Conservation (phyloP, 2,888 invertebrate species). For the Mellilla xanthometata region DNA sequence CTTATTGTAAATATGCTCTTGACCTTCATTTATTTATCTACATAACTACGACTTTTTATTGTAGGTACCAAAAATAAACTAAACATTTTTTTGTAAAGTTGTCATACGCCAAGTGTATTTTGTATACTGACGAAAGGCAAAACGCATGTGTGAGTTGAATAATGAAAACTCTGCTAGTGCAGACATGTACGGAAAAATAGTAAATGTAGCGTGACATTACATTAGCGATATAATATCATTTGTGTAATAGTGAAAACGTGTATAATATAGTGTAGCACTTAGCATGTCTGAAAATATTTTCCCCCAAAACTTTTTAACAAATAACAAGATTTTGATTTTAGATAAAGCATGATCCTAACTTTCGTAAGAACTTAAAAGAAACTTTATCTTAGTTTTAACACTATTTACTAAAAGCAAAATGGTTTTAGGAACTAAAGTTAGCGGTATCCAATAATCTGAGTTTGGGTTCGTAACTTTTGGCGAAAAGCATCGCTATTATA, state of each 20-base stretch:
- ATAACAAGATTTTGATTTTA: background rate
- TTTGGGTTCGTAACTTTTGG: slow-evolving; percentile 26
- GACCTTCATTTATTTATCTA: too few species aligned
- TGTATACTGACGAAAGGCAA: slow-evolving; percentile 19
- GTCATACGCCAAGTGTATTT: slow-evolving; percentile 28
- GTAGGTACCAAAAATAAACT: too few species aligned
- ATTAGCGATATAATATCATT: background rate
- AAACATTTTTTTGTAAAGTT: slow-evolving; percentile 25
- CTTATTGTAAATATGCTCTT: too few species aligned
- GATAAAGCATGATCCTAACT: background rate
- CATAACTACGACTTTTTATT: too few species aligned
- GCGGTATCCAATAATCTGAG: slow-evolving; percentile 30
- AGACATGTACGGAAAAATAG: slow-evolving; percentile 1
- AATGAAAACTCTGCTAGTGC: slow-evolving; percentile 10
- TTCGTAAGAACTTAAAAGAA: background rate
- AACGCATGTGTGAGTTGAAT: slow-evolving; percentile 16
- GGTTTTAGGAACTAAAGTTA: slow-evolving; percentile 25
- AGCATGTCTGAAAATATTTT: too few species aligned
- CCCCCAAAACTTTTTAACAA: background rate
- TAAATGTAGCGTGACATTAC: slow-evolving; percentile 12
- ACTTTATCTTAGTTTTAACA: slow-evolving; percentile 9
- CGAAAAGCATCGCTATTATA: slow-evolving; percentile 19
- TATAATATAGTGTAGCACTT: too few species aligned
- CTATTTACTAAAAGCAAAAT: slow-evolving; percentile 22
- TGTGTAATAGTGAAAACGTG: too few species aligned